phyloP scores from a whole-genome alignment of 2,113 vertebrate genomes.

The Rousettus leschenaultii region DNA sequence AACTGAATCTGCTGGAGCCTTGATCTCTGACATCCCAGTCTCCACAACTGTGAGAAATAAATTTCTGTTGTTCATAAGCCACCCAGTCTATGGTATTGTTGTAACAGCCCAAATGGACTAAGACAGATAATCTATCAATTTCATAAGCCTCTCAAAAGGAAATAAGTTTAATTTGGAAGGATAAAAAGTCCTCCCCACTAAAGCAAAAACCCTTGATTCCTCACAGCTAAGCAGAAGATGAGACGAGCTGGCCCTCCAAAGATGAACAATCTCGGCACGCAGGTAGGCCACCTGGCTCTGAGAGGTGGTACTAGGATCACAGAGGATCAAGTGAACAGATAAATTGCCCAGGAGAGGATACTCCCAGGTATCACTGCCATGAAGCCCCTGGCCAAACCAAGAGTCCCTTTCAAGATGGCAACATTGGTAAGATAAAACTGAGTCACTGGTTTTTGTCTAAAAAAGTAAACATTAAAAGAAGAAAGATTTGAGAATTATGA shows the following conservation, averaged over 20 bases:
- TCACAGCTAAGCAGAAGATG: background rate
- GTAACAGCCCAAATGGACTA: background rate
- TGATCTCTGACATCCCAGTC: background rate
- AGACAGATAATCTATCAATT: background rate
- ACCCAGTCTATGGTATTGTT: background rate
- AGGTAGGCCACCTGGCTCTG: background rate
- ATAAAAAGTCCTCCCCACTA: background rate
- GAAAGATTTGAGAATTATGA: background rate
- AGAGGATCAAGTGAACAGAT: background rate
- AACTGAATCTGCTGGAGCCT: background rate
- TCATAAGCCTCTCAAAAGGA: background rate
- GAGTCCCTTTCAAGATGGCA: background rate
- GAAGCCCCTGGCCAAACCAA: background rate
- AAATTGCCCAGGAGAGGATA: background rate
- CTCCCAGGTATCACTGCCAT: background rate
- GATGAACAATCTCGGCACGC: background rate
- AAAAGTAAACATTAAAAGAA: background rate
- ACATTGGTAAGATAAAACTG: background rate
- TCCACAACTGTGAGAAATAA: background rate
- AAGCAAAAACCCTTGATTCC: background rate
- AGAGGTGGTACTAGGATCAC: background rate
- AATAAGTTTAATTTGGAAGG: background rate
- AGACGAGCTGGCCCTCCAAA: background rate
- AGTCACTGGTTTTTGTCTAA: background rate
- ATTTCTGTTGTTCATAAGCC: background rate